phyloP scores from a whole-genome alignment of 53 echinoderm and acorn worm genomes.

The Echinometra lucunter region DNA sequence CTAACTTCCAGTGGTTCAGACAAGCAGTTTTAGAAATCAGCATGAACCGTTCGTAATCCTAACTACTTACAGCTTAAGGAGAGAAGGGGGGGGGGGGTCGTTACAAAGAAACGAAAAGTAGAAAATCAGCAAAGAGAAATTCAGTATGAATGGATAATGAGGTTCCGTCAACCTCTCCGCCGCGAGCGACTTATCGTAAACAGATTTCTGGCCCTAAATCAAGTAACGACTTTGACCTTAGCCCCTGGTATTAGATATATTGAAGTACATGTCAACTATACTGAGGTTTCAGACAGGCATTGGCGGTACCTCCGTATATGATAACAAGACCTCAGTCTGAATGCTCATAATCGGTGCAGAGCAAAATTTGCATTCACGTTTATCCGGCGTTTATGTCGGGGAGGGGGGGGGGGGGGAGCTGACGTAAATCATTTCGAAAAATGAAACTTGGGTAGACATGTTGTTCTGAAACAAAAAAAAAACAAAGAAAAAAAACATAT shows the following conservation, averaged over 20 bases:
- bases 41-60: too few species aligned
- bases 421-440: too few species aligned
- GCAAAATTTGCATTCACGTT: too few species aligned
- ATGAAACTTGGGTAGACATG: too few species aligned
- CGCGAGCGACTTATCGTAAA: slow-evolving; percentile 6
- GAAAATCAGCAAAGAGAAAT: background rate
- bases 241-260: background rate
- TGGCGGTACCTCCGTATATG: background rate
- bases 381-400: too few species aligned
- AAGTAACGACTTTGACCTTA: slow-evolving; percentile 38
- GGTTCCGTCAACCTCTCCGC: background rate
- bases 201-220: background rate
- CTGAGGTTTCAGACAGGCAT: background rate
- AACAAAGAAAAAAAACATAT: too few species aligned
- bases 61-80: too few species aligned
- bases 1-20: background rate
- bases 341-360: background rate
- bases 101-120: background rate
- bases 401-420: background rate
- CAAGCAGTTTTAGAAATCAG: background rate
- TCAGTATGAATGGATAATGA: background rate
- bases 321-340: background rate
- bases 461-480: too few species aligned
- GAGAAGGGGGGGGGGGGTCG: background rate
- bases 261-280: slow-evolving; percentile 6